These are phyloP conservation scores for Diadema setosum DNA, from an alignment of 35 echinoderm and acorn worm genomes.

Conservation along the genomic window DNA sequence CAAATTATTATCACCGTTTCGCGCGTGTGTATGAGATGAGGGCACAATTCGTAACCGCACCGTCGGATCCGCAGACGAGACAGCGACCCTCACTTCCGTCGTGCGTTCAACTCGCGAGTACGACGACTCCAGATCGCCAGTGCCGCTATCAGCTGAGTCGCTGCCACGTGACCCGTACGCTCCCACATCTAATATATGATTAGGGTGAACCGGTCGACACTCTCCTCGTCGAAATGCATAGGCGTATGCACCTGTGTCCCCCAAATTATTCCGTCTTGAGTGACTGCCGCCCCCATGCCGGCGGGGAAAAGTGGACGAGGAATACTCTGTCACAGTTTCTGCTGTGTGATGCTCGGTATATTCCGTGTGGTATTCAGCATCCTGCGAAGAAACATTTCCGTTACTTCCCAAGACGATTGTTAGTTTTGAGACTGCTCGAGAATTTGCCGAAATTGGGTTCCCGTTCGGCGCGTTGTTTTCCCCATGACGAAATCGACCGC, in stretches of 20 bases:
- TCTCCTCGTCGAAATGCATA: constrained; percentile 1
- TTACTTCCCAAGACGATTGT: not conserved
- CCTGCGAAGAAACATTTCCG: not conserved
- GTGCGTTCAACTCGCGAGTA: not conserved
- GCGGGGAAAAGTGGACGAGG: not conserved
- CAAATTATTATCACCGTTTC: not conserved
- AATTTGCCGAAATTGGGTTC: not conserved
- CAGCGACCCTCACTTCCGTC: not conserved
- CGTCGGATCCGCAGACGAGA: not conserved
- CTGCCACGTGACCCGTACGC: constrained; percentile 2
- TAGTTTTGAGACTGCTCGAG: not conserved
- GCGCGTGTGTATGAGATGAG: not conserved
- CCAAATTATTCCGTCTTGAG: not conserved
- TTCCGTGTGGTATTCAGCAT: not conserved
- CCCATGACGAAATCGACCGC: not conserved
- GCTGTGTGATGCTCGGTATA: not conserved
- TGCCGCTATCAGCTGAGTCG: not conserved
- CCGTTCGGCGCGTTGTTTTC: not conserved
- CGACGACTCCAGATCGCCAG: not conserved
- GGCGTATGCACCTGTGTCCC: not conserved
- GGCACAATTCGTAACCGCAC: not conserved
- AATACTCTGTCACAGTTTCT: not conserved
- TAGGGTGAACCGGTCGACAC: not conserved
- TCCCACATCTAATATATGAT: not conserved
- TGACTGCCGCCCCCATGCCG: not conserved